A percentile compares a stretch with the other conserved stretches of the same genome.
Evolutionary conservation across 2,888 invertebrate genomes (phyloP).

Genomic region (Ecdyonurus torrentis): DNA sequence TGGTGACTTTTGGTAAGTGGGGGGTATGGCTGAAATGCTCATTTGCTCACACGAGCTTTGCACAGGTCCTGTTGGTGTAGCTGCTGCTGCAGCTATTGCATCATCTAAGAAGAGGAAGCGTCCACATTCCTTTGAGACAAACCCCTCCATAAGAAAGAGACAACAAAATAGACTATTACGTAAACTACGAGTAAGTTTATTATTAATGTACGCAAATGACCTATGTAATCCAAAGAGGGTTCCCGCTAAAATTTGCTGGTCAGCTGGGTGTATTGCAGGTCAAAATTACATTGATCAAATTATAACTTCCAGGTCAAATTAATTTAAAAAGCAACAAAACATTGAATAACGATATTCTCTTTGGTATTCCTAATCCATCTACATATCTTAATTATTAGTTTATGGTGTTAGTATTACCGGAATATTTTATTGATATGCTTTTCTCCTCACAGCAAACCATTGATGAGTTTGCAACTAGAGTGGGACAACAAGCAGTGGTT

Average conservation of each 20-base stretch:
- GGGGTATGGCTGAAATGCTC: not conserved
- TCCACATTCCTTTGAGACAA: conserved; percentile 92
- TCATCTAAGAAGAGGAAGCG: conserved; percentile 90
- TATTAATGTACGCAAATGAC: too few species aligned
- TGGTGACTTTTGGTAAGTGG: not conserved
- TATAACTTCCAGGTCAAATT: not conserved
- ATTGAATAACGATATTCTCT: too few species aligned
- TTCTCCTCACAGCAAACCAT: conserved; percentile 59
- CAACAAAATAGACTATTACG: conserved; percentile 85
- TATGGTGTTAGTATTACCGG: conserved; percentile 1
- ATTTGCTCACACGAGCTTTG: conserved; percentile 1
- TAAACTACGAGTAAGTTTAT: conserved; percentile 54
- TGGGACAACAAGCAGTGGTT: conserved; percentile 93
- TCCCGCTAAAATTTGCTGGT: too few species aligned
- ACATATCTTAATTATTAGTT: conserved; percentile 6
- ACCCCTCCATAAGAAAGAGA: conserved; percentile 87
- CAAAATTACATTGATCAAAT: too few species aligned
- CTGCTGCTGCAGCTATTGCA: conserved; percentile 91
- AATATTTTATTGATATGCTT: conserved; percentile 9
- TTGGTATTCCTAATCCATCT: not conserved
- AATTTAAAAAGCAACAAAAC: too few species aligned
- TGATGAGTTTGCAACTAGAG: conserved; percentile 91
- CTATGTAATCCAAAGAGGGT: too few species aligned
- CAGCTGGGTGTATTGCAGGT: too few species aligned
- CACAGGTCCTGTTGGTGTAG: conserved; percentile 82